Evolutionary conservation across 1,140 invertebrate genomes (phyloP).

Genomic region (Drosophila sulfurigaster): DNA sequence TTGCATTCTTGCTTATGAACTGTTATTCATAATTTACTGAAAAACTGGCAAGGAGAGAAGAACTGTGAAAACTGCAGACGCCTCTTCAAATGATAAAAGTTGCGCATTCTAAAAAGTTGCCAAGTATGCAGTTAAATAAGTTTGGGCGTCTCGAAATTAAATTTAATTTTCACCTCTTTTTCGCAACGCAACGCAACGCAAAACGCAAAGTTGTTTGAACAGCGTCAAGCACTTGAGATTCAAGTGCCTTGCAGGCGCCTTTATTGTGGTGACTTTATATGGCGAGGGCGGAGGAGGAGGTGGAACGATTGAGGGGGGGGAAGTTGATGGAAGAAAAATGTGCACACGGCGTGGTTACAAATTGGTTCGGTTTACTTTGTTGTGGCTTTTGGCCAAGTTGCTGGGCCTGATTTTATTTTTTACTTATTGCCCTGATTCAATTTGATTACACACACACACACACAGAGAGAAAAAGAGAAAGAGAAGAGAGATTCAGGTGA

Average conservation of each 20-base stretch:
- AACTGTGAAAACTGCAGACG: neutral
- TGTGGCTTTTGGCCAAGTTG: constrained; percentile 57
- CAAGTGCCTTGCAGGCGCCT: constrained; percentile 36
- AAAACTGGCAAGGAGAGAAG: neutral
- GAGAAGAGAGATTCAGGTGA: constrained; percentile 4
- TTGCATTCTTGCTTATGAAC: neutral
- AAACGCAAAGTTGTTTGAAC: constrained; percentile 32
- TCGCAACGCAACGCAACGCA: neutral
- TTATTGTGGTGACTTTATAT: constrained; percentile 62
- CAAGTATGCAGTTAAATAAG: constrained; percentile 14
- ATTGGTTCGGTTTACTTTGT: constrained; percentile 58
- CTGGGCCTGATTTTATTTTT: constrained; percentile 6
- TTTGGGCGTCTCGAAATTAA: constrained; percentile 55
- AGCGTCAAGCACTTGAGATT: constrained; percentile 29
- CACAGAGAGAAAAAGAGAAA: neutral
- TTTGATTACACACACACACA: constrained; percentile 46
- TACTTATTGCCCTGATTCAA: constrained; percentile 44
- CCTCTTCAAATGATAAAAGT: constrained; percentile 9
- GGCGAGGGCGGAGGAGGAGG: neutral
- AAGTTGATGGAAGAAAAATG: constrained; percentile 26
- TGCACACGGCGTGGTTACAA: constrained; percentile 45
- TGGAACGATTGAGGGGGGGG: neutral
- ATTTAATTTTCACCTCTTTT: constrained; percentile 57
- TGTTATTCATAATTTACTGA: constrained; percentile 18
- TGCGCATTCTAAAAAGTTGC: constrained; percentile 16